Conservation (phyloP, 2,797 vertebrate genomes). For the Etheostoma perlongum region DNA sequence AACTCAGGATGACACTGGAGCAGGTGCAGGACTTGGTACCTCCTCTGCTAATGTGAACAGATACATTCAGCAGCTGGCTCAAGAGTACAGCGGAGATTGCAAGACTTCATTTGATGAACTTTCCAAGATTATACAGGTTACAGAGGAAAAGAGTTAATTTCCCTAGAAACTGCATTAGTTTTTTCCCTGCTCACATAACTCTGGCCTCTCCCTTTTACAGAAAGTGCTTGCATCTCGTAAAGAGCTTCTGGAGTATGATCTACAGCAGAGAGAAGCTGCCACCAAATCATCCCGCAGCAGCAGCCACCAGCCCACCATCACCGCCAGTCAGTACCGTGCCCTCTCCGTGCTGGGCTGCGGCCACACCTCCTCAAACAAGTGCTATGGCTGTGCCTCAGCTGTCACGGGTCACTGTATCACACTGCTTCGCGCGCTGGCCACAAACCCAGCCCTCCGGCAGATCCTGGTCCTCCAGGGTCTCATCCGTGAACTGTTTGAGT, state of each 20-base stretch:
- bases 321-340: conserved; percentile 97
- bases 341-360: conserved; percentile 95
- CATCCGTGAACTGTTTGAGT: conserved; percentile 97
- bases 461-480: conserved; percentile 98
- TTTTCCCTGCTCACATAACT: neutral
- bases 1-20: conserved; percentile 91
- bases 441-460: conserved; percentile 95
- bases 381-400: conserved; percentile 97
- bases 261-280: conserved; percentile 97
- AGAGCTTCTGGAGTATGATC: conserved; percentile 96
- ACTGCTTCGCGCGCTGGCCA: conserved; percentile 93
- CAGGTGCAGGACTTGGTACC: conserved; percentile 92
- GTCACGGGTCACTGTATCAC: conserved; percentile 99
- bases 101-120: conserved; percentile 98
- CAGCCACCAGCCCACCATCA: conserved; percentile 93
- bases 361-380: conserved; percentile 97
- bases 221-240: conserved; percentile 99
- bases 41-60: conserved; percentile 97
- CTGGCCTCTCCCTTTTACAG: conserved; percentile 73
- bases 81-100: conserved; percentile 98
- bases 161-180: accelerated
- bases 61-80: conserved; percentile 97
- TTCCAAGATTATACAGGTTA: conserved; percentile 99
- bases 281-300: conserved; percentile 94
- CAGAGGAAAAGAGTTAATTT: neutral